Evolutionary conservation across 2,797 vertebrate genomes (phyloP).

Genomic region (Sternotherus odoratus): DNA sequence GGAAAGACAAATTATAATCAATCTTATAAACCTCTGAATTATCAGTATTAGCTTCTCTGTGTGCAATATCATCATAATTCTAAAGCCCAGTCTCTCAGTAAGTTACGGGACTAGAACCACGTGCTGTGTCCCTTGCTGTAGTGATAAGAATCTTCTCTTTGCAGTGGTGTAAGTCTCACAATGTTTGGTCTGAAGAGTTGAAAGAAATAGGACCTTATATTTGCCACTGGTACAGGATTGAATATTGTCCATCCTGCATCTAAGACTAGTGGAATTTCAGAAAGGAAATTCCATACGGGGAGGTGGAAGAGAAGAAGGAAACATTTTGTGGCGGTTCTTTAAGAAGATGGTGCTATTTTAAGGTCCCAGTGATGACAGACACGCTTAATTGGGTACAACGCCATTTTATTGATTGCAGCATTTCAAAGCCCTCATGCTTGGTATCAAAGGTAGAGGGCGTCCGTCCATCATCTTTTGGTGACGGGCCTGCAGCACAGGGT

Average conservation of each 20-base stretch:
- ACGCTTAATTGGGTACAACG: too few species aligned
- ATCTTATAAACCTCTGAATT: background rate
- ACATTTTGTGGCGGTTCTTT: background rate
- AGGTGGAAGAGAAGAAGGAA: background rate
- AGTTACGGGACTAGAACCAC: too few species aligned
- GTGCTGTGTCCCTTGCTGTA: background rate
- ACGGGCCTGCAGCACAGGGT: too few species aligned
- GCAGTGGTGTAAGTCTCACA: background rate
- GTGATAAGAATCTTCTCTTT: background rate
- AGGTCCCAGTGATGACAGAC: background rate
- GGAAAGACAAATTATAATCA: background rate
- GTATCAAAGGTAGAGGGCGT: too few species aligned
- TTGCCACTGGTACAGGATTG: background rate
- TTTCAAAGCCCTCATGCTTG: too few species aligned
- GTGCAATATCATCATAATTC: background rate
- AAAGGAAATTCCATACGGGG: background rate
- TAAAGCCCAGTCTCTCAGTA: too few species aligned
- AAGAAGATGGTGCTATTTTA: background rate
- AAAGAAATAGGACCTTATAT: rapidly evolving
- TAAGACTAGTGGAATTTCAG: background rate
- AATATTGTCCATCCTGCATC: background rate
- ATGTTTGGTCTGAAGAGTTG: background rate
- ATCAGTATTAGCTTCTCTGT: rapidly evolving
- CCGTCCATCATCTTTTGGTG: too few species aligned
- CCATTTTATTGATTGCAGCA: too few species aligned